phyloP scores from a whole-genome alignment of 2,888 invertebrate species.

The Ichneumoninae sp. region DNA sequence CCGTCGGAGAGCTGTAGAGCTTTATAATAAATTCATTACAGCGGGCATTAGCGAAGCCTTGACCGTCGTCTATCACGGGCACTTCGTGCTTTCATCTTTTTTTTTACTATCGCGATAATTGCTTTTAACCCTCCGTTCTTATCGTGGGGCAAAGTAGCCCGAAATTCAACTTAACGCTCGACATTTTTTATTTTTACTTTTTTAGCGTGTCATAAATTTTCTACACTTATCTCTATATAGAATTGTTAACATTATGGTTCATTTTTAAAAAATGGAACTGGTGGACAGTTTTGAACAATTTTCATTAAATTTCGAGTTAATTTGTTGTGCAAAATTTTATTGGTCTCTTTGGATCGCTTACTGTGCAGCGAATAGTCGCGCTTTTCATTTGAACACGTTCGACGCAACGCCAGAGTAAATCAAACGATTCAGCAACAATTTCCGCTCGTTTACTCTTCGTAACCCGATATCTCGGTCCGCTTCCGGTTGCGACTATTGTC shows the following conservation, averaged over 20 bases:
- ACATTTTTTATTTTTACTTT: neutral
- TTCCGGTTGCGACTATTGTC: neutral
- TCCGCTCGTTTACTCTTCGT: slow-evolving; percentile 57
- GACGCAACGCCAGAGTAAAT: slow-evolving; percentile 17
- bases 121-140: neutral
- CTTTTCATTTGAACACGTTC: neutral
- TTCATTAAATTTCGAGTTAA: neutral
- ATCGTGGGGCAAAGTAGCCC: neutral
- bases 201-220: neutral
- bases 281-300: neutral
- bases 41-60: slow-evolving; percentile 18
- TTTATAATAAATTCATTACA: slow-evolving; percentile 42
- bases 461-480: slow-evolving; percentile 17
- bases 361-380: neutral
- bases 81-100: slow-evolving; percentile 3
- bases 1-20: neutral
- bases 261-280: neutral
- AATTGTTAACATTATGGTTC: neutral
- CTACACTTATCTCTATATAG: neutral
- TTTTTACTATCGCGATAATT: neutral
- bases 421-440: slow-evolving; percentile 53
- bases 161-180: neutral
- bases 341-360: too few relatives aligned
- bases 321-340: neutral
- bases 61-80: slow-evolving; percentile 20